A percentile compares a stretch with the other conserved stretches of the same genome.
Conservation (phyloP, 2,888 invertebrate species). For the Heliothis peltigera region DNA sequence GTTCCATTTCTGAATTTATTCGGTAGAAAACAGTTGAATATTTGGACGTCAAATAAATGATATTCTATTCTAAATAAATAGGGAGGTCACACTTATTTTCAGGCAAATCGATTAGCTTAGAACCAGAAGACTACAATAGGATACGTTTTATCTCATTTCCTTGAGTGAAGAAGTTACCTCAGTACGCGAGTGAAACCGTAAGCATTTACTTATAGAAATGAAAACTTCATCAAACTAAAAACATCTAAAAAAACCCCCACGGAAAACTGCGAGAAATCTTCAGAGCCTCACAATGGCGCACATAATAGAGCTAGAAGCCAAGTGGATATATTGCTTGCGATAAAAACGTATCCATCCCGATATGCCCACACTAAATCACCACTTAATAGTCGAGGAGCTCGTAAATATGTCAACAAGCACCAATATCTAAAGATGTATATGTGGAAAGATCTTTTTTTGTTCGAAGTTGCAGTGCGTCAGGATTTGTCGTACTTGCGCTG, state of each 20-base stretch:
- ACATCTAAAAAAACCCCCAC: slow-evolving; percentile 46
- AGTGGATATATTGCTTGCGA: slow-evolving; percentile 86
- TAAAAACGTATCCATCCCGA: slow-evolving; percentile 90
- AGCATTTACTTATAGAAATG: not conserved
- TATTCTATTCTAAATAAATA: too few relatives aligned
- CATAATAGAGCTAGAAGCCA: slow-evolving; percentile 83
- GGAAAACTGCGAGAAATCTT: slow-evolving; percentile 62
- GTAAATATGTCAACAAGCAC: slow-evolving; percentile 89
- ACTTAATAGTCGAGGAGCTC: slow-evolving; percentile 87
- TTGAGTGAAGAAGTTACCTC: too few relatives aligned
- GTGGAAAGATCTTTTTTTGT: slow-evolving; percentile 75
- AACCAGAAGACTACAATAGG: too few relatives aligned
- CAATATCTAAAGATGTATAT: slow-evolving; percentile 88
- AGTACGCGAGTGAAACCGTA: too few relatives aligned
- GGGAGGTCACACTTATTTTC: too few relatives aligned
- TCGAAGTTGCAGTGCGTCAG: slow-evolving; percentile 66
- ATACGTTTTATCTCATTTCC: too few relatives aligned
- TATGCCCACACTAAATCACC: slow-evolving; percentile 88
- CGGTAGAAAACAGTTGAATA: too few relatives aligned
- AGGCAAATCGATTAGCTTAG: too few relatives aligned
- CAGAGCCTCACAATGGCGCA: slow-evolving; percentile 73
- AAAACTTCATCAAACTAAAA: slow-evolving; percentile 1
- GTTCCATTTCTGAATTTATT: too few relatives aligned
- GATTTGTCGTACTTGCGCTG: slow-evolving; percentile 64
- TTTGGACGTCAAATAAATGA: too few relatives aligned